Evolutionary conservation across 1,140 invertebrate species (phyloP), one percentile per base, ranked within the genome.

Genomic region (Drosophila melanica): DNA sequence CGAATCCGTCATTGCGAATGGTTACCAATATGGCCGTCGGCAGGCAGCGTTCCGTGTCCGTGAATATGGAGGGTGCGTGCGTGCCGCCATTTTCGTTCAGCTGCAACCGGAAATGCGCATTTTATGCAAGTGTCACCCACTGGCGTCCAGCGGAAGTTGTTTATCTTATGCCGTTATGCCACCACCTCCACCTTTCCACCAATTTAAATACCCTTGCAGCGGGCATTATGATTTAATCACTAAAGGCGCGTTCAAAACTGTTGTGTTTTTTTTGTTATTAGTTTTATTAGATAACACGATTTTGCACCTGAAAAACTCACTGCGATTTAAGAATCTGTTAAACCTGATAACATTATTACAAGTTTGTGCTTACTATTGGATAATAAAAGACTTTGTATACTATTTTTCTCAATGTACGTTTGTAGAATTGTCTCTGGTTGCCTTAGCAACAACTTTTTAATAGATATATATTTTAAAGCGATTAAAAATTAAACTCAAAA

Each of bases 61-160:
- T 18, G 68, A 39, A 30, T 45, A 53, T 51, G 63, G 64, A n/a
- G 16, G 33, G 20, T 48, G 62, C 30, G 53, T 66, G 62, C 76
- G 50, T 72, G 62, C 51, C 68, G 44, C 62, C 57, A 76, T 72
- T 79, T 72, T 72, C 27, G 58, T 58, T 66, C 42, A 75, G 64
- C 59, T 68, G 63, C 37, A 51, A 35, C 53, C 74, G 79, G 79
- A 81, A 81, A 79, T 74, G 55, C 67, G 68, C 76, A 76, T 78
- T 78, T 72, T 76, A 66, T 76, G 76, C 67, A 76, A 78, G 68
- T 78, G 76, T 72, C 73, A 72, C 23, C 68, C 62, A 47, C 47
- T 78, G 73, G 60, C 76, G 63, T 58, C 10, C 57, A 59, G 11
- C 63, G 76, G 76, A 78, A 76, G 76, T 63, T 76, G 68, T 76